Conservation (phyloP, 2,888 invertebrate genomes). For the Stratiomys singularior region DNA sequence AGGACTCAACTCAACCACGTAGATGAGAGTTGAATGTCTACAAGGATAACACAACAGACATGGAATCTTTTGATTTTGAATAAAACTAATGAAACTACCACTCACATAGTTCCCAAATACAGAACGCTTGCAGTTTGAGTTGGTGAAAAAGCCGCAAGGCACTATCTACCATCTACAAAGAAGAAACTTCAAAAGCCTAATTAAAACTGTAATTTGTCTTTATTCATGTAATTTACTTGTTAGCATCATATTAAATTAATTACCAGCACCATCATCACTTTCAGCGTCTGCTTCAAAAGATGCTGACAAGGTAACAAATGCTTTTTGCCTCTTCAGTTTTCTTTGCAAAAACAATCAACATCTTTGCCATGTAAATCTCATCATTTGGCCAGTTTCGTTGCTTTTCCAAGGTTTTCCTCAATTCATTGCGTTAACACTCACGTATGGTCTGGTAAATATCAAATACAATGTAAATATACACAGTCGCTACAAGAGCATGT, state of each 20-base stretch:
- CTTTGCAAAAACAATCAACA: not conserved
- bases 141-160: no score
- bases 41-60: no score
- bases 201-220: not conserved
- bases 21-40: no score
- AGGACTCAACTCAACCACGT: no score
- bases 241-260: not conserved
- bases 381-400: not conserved
- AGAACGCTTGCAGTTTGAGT: no score
- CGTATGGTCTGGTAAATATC: not conserved
- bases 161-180: not conserved
- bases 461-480: not conserved
- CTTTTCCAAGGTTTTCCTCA: not conserved
- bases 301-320: not conserved
- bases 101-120: no score
- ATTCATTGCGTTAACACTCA: not conserved
- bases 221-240: not conserved
- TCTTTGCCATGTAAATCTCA: not conserved
- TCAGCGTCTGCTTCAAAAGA: not conserved
- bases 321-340: not conserved
- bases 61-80: no score
- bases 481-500: not conserved
- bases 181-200: not conserved
- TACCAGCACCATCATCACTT: not conserved
- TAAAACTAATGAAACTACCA: no score